phyloP scores from a whole-genome alignment of 2,888 invertebrate genomes.

The Macrostomum cliftonense region DNA sequence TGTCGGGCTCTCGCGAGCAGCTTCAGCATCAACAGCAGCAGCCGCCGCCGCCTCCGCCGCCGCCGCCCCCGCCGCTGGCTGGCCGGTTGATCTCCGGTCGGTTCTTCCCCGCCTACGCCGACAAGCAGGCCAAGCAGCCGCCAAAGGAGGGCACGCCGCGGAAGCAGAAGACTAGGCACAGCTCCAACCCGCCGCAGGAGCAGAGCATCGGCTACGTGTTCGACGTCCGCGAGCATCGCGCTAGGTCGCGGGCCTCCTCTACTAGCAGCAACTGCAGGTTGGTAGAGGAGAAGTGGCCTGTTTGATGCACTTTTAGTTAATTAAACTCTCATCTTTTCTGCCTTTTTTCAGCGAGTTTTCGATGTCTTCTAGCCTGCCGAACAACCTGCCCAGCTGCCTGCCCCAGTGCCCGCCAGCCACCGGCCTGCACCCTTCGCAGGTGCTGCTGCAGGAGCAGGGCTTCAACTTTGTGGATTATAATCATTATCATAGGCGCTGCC shows the following conservation, averaged over 20 bases:
- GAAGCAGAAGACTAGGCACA: constrained; percentile 45
- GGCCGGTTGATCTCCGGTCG: no score
- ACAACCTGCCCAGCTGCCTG: constrained; percentile 44
- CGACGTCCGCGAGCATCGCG: constrained; percentile 41
- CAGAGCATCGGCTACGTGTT: constrained; percentile 94
- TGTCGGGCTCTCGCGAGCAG: no score
- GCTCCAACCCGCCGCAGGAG: constrained; percentile 64
- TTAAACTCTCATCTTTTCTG: neutral
- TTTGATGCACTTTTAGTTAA: no score
- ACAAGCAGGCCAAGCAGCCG: no score
- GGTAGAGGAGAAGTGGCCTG: neutral
- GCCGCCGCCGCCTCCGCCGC: no score
- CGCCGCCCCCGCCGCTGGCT: no score
- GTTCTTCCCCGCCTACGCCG: no score
- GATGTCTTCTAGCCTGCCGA: no score
- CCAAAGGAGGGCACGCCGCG: constrained; percentile 18
- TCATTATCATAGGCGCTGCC: constrained; percentile 65
- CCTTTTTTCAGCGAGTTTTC: no score
- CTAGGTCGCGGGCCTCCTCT: constrained; percentile 20
- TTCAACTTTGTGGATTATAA: constrained; percentile 54
- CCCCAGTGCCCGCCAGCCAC: constrained; percentile 59
- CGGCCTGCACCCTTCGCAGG: constrained; percentile 89
- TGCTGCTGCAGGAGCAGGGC: constrained; percentile 77
- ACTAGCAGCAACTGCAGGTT: constrained; percentile 1
- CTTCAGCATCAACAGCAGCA: no score